Conservation (phyloP, 2,888 invertebrate genomes). For the Atethmia centrago region DNA sequence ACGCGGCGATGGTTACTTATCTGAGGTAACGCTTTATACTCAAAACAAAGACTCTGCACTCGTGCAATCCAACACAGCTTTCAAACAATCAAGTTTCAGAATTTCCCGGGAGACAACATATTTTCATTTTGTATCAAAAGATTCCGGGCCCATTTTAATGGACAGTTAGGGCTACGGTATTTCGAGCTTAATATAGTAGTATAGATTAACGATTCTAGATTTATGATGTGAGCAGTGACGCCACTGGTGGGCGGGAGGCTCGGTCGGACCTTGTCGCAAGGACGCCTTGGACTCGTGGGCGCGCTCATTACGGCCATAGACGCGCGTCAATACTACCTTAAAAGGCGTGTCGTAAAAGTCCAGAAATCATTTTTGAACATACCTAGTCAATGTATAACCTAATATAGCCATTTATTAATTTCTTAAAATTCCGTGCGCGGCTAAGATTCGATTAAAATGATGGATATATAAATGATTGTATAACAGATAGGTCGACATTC, state of each 20-base stretch:
- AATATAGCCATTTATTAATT: constrained; percentile 54
- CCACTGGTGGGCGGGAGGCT: constrained; percentile 82
- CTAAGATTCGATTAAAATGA: constrained; percentile 32
- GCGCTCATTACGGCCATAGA: constrained; percentile 71
- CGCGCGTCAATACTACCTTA: constrained; percentile 81
- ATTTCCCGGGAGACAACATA: constrained; percentile 15
- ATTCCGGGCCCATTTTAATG: constrained; percentile 12
- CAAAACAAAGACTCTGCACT: constrained; percentile 66
- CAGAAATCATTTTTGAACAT: constrained; percentile 59
- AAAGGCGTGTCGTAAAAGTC: constrained; percentile 72
- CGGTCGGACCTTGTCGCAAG: constrained; percentile 87
- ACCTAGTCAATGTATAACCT: constrained; percentile 60
- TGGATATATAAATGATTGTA: constrained; percentile 42
- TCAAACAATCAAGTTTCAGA: constrained; percentile 42
- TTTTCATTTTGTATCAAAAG: constrained; percentile 14
- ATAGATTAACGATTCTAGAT: constrained; percentile 52
- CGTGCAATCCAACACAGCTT: constrained; percentile 28
- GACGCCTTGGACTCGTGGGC: constrained; percentile 83
- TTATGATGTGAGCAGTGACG: constrained; percentile 63
- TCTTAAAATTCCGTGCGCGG: constrained; percentile 44
- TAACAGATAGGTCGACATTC: constrained; percentile 50
- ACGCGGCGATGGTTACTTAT: constrained; percentile 83
- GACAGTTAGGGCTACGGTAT: constrained; percentile 42
- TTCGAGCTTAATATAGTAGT: constrained; percentile 51
- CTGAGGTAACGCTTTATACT: constrained; percentile 79